phyloP scores from a whole-genome alignment of 2,888 invertebrate species.

The Dendrolimus houi region DNA sequence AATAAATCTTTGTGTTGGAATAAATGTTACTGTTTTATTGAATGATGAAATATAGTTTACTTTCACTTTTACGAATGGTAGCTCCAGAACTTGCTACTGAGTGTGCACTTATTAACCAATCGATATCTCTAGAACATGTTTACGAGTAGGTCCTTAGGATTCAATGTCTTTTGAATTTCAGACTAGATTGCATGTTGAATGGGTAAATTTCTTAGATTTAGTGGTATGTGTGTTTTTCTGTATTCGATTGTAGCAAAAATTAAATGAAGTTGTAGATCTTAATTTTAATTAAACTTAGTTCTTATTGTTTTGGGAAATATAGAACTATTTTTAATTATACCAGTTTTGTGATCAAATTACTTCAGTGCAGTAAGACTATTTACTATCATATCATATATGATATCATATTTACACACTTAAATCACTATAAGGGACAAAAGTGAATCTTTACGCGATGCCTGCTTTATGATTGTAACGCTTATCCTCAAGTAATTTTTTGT shows the following conservation, averaged over 20 bases:
- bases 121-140: not conserved
- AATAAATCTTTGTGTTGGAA: too few relatives aligned
- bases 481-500: too few relatives aligned
- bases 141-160: constrained; percentile 14
- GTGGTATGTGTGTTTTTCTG: constrained; percentile 34
- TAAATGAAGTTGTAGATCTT: too few relatives aligned
- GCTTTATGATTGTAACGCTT: not conserved
- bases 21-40: too few relatives aligned
- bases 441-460: not conserved
- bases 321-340: too few relatives aligned
- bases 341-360: constrained; percentile 10
- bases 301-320: too few relatives aligned
- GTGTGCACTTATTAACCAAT: constrained; percentile 11
- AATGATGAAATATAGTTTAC: too few relatives aligned
- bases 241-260: constrained; percentile 4
- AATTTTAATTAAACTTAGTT: too few relatives aligned
- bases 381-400: too few relatives aligned
- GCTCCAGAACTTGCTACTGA: constrained; percentile 21
- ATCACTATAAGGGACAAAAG: not conserved
- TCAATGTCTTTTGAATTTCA: constrained; percentile 41
- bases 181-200: constrained; percentile 61
- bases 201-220: constrained; percentile 36
- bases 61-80: not conserved
- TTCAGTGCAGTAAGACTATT: constrained; percentile 42
- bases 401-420: not conserved